Percentiles rank a stretch among this genome's conserved stretches.
phyloP scores from a whole-genome alignment of 2,888 invertebrate species.

The Archaeoteleia sp. region DNA sequence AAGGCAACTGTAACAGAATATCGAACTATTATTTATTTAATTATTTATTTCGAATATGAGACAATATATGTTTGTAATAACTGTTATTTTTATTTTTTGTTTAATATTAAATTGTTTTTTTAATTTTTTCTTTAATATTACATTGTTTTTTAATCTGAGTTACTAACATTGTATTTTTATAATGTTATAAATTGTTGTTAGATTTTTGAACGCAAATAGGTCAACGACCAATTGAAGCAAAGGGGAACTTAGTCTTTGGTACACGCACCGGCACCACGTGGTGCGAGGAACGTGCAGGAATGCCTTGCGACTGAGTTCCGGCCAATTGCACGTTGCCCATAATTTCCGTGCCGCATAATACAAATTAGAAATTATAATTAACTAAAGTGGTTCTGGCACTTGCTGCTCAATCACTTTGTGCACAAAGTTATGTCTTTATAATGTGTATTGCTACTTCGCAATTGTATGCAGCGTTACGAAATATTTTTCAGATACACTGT shows the following conservation, averaged over 20 bases:
- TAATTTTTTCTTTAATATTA: not conserved
- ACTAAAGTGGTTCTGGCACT: not conserved
- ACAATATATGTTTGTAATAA: no score
- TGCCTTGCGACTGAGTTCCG: conserved; percentile 40
- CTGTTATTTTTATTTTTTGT: no score
- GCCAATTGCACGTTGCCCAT: conserved; percentile 45
- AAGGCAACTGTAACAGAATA: no score
- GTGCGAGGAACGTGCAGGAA: conserved; percentile 45
- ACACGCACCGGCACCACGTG: conserved; percentile 28
- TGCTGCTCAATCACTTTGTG: no score
- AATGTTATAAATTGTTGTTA: not conserved
- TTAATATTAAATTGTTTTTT: no score
- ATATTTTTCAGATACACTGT: no score
- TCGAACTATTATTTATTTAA: no score
- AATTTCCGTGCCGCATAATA: conserved; percentile 23
- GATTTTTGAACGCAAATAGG: conserved; percentile 30
- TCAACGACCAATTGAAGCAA: conserved; percentile 40
- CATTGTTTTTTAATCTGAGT: conserved; percentile 17
- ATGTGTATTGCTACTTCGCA: no score
- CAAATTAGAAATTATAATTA: conserved; percentile 21
- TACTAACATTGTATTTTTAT: not conserved
- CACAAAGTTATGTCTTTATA: no score
- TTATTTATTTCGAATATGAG: no score
- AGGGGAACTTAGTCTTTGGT: conserved; percentile 21
- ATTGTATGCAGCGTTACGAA: no score